Evolutionary conservation across 2,113 vertebrate genomes (phyloP).

Genomic region (Micromys minutus): DNA sequence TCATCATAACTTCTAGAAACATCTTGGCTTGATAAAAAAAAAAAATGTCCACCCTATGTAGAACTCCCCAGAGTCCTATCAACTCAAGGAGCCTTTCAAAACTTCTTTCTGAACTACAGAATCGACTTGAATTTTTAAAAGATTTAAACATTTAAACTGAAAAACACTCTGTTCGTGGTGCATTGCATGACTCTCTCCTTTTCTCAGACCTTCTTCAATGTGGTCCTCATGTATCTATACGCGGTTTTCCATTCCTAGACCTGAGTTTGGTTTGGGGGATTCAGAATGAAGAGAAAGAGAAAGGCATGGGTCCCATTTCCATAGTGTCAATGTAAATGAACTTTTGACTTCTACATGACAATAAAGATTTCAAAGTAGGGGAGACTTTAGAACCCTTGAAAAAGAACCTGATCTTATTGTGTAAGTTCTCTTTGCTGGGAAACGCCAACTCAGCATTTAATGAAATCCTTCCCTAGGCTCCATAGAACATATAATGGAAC

Average conservation of each 20-base stretch:
- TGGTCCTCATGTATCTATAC: neutral
- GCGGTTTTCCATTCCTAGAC: neutral
- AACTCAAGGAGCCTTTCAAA: neutral
- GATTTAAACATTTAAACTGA: neutral
- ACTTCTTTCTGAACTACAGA: neutral
- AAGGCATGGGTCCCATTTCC: neutral
- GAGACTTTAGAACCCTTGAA: neutral
- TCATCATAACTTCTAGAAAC: neutral
- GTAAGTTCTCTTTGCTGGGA: slow-evolving; percentile 13
- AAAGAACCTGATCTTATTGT: neutral
- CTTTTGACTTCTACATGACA: neutral
- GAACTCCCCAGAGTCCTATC: neutral
- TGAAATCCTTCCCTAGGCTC: neutral
- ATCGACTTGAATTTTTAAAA: slow-evolving; percentile 52
- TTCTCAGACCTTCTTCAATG: neutral
- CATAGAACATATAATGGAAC: neutral
- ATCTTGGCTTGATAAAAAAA: neutral
- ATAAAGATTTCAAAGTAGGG: neutral
- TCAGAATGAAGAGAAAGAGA: neutral
- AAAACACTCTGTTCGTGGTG: neutral
- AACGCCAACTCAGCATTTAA: slow-evolving; percentile 32
- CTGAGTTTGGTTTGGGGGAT: neutral
- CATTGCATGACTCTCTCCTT: neutral
- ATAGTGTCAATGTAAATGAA: neutral
- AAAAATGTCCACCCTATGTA: neutral